Evolutionary conservation across 1,140 invertebrate species (phyloP).

Genomic region (Aphelenchoides besseyi): DNA sequence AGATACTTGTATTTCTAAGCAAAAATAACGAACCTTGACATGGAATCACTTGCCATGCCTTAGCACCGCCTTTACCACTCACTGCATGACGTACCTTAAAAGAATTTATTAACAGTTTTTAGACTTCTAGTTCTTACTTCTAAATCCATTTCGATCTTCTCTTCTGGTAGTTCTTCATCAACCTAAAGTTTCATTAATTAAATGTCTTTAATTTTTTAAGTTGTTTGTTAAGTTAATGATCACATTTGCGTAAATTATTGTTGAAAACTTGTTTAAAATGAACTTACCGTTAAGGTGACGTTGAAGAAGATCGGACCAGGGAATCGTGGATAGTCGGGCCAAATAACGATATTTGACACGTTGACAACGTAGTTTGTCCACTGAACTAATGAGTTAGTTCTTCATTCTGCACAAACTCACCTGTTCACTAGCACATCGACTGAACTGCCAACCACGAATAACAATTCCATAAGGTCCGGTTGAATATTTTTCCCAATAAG

Average conservation of each 20-base stretch:
- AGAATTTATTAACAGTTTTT: too few relatives aligned
- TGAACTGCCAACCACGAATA: constrained; percentile 62
- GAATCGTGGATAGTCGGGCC: constrained; percentile 62
- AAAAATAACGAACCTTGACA: too few relatives aligned
- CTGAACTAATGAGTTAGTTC: constrained; percentile 29
- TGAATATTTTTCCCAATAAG: constrained; percentile 62
- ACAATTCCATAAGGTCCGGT: constrained; percentile 59
- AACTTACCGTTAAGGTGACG: constrained; percentile 63
- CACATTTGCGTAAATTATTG: too few relatives aligned
- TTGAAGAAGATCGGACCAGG: constrained; percentile 63
- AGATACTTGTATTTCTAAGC: too few relatives aligned
- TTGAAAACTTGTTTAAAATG: too few relatives aligned
- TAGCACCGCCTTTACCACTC: constrained; percentile 58
- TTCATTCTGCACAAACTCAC: constrained; percentile 15
- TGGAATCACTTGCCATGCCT: constrained; percentile 56
- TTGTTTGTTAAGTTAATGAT: constrained; percentile 56
- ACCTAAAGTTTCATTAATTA: constrained; percentile 9
- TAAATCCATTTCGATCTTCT: constrained; percentile 62
- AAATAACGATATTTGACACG: constrained; percentile 62
- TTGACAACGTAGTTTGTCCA: constrained; percentile 62
- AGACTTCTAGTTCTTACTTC: too few relatives aligned
- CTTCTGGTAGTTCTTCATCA: constrained; percentile 54
- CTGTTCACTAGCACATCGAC: constrained; percentile 60
- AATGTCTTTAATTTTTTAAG: constrained; percentile 28
- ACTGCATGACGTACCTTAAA: constrained; percentile 62